A percentile compares a stretch with the other conserved stretches of the same genome.
Conservation (phyloP, 2,113 vertebrate genomes). For the Erinaceus europaeus region DNA sequence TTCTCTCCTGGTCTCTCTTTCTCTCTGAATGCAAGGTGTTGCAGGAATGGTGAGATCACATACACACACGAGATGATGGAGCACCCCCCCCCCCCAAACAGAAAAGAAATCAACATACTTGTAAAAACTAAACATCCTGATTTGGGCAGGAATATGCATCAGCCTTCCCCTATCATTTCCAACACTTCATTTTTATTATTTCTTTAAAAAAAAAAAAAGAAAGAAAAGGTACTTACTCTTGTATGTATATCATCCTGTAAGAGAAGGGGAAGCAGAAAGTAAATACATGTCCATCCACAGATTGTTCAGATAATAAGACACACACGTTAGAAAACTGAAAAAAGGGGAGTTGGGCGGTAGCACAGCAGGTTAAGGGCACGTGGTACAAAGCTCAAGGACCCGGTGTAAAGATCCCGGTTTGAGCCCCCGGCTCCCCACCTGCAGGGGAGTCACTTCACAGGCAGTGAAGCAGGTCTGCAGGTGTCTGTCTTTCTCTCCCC, state of each 20-base stretch:
- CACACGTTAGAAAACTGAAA: not conserved
- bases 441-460: too few species aligned
- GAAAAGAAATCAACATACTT: not conserved
- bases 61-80: too few species aligned
- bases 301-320: not conserved
- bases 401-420: too few species aligned
- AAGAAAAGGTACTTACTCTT: conserved; percentile 89
- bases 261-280: conserved; percentile 70
- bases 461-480: too few species aligned
- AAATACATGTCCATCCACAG: conserved; percentile 58
- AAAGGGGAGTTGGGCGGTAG: too few species aligned
- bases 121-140: conserved; percentile 26
- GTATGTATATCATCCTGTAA: conserved; percentile 93
- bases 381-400: too few species aligned
- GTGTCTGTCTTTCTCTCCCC: too few species aligned
- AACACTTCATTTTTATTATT: conserved; percentile 25
- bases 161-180: not conserved
- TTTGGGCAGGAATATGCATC: not conserved
- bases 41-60: too few species aligned
- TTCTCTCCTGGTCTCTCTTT: too few species aligned
- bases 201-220: not conserved
- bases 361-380: too few species aligned
- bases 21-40: too few species aligned
- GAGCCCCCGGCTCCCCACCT: too few species aligned
- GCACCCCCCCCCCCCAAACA: not conserved